Percentiles rank a stretch among this genome's conserved stretches.
These are phyloP conservation scores for Cryptotis parvus DNA, from an alignment of 2,113 vertebrate genomes.

Conservation along the genomic window DNA sequence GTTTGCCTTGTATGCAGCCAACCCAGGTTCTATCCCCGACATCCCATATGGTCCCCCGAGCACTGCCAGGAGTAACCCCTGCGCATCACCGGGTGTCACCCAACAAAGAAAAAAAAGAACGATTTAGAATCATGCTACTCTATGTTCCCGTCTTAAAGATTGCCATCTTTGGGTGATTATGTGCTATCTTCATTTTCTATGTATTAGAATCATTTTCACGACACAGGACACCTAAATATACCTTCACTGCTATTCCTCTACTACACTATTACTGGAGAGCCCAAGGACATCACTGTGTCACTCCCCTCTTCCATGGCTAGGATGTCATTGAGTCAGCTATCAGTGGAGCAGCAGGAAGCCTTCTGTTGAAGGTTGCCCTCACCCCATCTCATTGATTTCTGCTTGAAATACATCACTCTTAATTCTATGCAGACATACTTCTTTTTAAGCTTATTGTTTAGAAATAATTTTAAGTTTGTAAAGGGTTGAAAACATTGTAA, in stretches of 20 bases:
- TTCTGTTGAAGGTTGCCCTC: neutral
- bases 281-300: neutral
- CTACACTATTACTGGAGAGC: neutral
- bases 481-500: neutral
- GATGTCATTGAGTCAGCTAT: too few relatives aligned
- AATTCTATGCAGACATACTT: neutral
- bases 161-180: neutral
- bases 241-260: neutral
- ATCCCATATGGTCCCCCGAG: too few relatives aligned
- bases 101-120: too few relatives aligned
- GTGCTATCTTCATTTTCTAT: constrained; percentile 1
- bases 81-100: too few relatives aligned
- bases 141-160: neutral
- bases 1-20: too few relatives aligned
- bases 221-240: neutral
- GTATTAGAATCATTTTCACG: neutral
- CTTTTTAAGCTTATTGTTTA: neutral
- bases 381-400: neutral
- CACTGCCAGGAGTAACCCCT: too few relatives aligned
- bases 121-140: neutral
- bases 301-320: fast-evolving
- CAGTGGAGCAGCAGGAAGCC: neutral
- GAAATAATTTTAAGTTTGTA: constrained; percentile 39
- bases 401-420: neutral
- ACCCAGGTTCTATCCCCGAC: too few relatives aligned